phyloP scores from a whole-genome alignment of 35 echinoderm and acorn worm species.

The Ophiothrix spiculata region DNA sequence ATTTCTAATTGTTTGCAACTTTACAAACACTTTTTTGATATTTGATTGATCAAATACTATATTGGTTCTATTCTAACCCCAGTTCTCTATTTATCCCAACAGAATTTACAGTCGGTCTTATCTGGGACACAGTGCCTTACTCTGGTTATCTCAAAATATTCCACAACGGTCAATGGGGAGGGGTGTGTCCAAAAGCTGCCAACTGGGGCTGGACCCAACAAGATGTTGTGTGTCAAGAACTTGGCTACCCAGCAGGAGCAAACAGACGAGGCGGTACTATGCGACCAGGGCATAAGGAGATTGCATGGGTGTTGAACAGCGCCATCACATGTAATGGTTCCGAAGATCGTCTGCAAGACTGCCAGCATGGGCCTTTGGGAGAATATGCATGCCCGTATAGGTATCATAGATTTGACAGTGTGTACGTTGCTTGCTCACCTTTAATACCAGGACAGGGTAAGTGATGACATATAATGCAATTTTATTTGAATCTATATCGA shows the following conservation, averaged over 20 bases:
- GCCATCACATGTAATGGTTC: neutral
- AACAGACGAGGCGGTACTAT: neutral
- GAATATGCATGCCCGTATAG: neutral
- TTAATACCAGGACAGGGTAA: neutral
- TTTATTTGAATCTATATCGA: too few species aligned
- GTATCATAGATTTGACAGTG: slow-evolving; percentile 1
- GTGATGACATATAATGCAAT: too few species aligned
- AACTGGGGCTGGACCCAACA: neutral
- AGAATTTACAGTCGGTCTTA: neutral
- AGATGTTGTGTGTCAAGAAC: neutral
- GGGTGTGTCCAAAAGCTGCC: neutral
- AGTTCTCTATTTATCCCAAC: too few species aligned
- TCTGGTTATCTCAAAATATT: neutral
- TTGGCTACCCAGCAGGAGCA: neutral
- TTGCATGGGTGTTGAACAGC: neutral
- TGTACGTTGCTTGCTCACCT: neutral
- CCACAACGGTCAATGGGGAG: neutral
- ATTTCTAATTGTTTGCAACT: too few species aligned
- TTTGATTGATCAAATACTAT: too few species aligned
- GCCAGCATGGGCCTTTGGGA: neutral
- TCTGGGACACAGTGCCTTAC: slow-evolving; percentile 11
- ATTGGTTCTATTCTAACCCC: too few species aligned
- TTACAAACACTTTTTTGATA: too few species aligned
- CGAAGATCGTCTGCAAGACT: neutral
- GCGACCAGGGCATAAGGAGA: neutral